Evolutionary conservation across 2,888 invertebrate genomes (phyloP).

Genomic region (Oligia strigilis): DNA sequence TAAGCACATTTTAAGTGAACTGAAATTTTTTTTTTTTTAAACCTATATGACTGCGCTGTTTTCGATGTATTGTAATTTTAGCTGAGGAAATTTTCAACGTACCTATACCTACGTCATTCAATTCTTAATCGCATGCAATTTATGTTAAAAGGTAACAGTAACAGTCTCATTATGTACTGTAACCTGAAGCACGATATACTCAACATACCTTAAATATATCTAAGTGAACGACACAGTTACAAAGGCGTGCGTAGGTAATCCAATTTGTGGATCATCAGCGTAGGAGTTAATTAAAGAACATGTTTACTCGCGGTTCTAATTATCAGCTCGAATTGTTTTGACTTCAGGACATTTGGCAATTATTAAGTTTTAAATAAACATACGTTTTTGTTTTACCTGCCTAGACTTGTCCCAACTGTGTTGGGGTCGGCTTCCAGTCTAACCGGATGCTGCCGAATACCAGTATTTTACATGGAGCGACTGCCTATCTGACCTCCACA

Average conservation of each 20-base stretch:
- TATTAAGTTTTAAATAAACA: slow-evolving; percentile 3
- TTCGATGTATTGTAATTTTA: background rate
- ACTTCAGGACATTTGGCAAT: slow-evolving; percentile 48
- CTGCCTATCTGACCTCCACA: no score
- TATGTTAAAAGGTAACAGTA: slow-evolving; percentile 5
- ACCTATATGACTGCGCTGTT: no score
- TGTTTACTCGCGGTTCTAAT: slow-evolving; percentile 60
- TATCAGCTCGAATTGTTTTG: slow-evolving; percentile 62
- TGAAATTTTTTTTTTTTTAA: no score
- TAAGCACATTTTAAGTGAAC: background rate
- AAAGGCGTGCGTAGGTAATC: slow-evolving; percentile 47
- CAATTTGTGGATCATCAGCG: slow-evolving; percentile 49
- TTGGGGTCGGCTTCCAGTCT: no score
- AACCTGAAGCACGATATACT: background rate
- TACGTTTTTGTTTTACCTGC: background rate
- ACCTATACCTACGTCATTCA: background rate
- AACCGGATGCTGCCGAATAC: no score
- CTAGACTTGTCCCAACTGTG: no score
- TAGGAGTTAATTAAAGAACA: slow-evolving; percentile 47
- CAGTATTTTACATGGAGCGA: no score
- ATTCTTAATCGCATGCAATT: slow-evolving; percentile 12
- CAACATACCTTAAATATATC: slow-evolving; percentile 18
- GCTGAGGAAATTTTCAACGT: background rate
- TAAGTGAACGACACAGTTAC: slow-evolving; percentile 48
- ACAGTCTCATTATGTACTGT: slow-evolving; percentile 13